Percentiles rank a stretch among this genome's conserved stretches.
These are phyloP conservation scores for Collichthys lucidus DNA, from an alignment of 2,113 vertebrate species.

Conservation along the genomic window DNA sequence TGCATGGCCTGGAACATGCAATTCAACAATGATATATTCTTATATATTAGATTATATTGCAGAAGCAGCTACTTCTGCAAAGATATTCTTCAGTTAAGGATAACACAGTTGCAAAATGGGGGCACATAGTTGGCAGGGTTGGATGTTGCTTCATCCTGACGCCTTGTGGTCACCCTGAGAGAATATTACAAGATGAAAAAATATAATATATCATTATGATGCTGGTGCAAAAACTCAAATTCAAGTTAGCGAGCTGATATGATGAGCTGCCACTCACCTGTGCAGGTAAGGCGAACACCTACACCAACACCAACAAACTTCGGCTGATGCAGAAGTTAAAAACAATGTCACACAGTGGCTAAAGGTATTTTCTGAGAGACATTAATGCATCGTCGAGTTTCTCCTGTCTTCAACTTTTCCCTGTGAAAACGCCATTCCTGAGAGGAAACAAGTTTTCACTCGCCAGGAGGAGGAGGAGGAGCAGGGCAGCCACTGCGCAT, in stretches of 20 bases:
- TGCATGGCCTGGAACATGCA: not conserved
- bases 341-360: not conserved
- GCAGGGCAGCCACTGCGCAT: slow-evolving; percentile 36
- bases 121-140: no score
- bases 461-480: not conserved
- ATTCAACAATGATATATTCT: not conserved
- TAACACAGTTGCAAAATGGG: not conserved
- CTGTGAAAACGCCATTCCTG: not conserved
- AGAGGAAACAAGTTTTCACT: not conserved
- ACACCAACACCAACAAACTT: not conserved
- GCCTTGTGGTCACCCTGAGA: slow-evolving; percentile 19
- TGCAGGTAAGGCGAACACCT: not conserved
- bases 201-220: not conserved
- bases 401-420: not conserved
- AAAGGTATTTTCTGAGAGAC: not conserved
- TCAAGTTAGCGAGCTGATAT: not conserved
- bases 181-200: not conserved
- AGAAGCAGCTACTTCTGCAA: not conserved
- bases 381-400: accelerated
- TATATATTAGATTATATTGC: not conserved
- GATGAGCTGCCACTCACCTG: slow-evolving; percentile 53
- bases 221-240: not conserved
- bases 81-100: not conserved
- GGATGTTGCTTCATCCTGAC: slow-evolving; percentile 10
- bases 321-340: not conserved